Percentiles rank a stretch among this genome's conserved stretches.
phyloP scores from a whole-genome alignment of 2,113 vertebrate species.

The Pelecanoides urinatrix region DNA sequence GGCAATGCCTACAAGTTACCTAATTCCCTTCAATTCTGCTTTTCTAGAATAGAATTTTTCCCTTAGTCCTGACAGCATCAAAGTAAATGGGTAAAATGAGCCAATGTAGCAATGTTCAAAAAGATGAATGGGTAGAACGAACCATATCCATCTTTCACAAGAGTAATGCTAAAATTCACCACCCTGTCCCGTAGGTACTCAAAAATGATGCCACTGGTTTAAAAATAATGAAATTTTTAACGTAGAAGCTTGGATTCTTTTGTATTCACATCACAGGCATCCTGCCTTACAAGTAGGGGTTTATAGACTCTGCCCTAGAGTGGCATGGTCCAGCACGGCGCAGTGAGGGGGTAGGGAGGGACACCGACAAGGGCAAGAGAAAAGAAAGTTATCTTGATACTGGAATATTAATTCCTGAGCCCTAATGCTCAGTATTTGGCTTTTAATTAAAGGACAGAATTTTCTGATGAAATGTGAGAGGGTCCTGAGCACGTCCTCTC shows the following conservation, averaged over 20 bases:
- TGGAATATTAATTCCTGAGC: background rate
- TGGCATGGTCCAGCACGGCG: too few species aligned
- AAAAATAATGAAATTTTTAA: background rate
- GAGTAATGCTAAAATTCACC: background rate
- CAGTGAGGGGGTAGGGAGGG: background rate
- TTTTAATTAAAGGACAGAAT: background rate
- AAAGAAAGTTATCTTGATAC: background rate
- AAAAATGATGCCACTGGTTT: background rate
- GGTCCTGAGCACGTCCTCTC: fast-evolving
- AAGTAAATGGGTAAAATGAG: background rate
- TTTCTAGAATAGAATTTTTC: background rate
- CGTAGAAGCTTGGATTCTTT: background rate
- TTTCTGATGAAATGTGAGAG: background rate
- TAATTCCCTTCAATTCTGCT: conserved; percentile 2
- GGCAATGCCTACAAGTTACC: background rate
- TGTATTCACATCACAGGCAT: background rate
- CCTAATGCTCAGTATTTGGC: background rate
- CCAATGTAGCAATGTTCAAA: background rate
- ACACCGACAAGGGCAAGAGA: background rate
- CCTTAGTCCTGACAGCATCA: background rate
- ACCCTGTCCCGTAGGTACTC: background rate
- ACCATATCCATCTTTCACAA: background rate
- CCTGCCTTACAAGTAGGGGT: background rate
- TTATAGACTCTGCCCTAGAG: background rate
- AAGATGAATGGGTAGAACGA: background rate